Conservation (phyloP, 2,797 vertebrate genomes). For the Oreochromis grahami region DNA sequence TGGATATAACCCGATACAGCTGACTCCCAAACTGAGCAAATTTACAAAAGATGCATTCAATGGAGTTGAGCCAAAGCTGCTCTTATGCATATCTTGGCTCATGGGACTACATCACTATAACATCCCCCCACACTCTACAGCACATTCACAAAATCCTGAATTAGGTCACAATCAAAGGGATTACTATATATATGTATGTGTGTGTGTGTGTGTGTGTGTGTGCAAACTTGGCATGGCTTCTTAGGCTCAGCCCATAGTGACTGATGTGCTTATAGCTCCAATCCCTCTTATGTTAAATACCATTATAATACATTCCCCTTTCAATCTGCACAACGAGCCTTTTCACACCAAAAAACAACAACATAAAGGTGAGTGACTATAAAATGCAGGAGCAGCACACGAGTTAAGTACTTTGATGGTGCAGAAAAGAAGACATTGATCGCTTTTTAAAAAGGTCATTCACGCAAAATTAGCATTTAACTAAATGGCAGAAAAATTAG, state of each 20-base stretch:
- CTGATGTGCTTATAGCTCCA: conserved; percentile 48
- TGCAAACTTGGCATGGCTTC: conserved; percentile 55
- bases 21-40: conserved; percentile 36
- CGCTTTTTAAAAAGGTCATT: neutral
- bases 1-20: neutral
- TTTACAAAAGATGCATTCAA: conserved; percentile 36
- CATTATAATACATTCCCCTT: conserved; percentile 39
- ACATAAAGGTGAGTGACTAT: conserved; percentile 12
- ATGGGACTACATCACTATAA: conserved; percentile 44
- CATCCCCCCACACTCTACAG: conserved; percentile 42
- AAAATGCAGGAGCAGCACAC: neutral
- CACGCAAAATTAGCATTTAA: neutral
- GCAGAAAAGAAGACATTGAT: neutral
- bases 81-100: conserved; percentile 45
- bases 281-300: conserved; percentile 44
- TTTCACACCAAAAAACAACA: conserved; percentile 18
- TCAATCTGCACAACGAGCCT: conserved; percentile 34
- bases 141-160: conserved; percentile 57
- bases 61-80: conserved; percentile 19
- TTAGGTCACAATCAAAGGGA: conserved; percentile 66
- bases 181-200: conserved; percentile 11
- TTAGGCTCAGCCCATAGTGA: conserved; percentile 49
- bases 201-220: neutral
- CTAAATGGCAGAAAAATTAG: neutral
- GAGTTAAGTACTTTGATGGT: neutral